A percentile compares a stretch with the other conserved stretches of the same genome.
Evolutionary conservation across 2,888 invertebrate species (phyloP).

Genomic region (Lepetodrilus schrolli): DNA sequence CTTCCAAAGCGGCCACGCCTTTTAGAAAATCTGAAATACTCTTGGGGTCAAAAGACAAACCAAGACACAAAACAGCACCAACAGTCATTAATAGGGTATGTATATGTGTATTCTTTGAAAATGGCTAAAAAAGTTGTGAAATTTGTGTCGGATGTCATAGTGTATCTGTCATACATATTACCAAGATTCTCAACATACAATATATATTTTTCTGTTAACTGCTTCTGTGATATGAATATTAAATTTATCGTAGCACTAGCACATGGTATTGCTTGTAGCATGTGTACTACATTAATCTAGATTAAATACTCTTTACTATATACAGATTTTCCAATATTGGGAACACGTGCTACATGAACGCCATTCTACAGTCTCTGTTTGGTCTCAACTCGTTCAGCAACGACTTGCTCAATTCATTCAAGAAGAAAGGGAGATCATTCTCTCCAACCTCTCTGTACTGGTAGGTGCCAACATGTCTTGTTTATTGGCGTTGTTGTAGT

Average conservation of each 20-base stretch:
- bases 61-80: constrained; percentile 34
- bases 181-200: background rate
- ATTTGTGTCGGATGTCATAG: background rate
- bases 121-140: background rate
- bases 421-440: constrained; percentile 45
- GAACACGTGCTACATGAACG: constrained; percentile 74
- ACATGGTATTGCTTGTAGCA: background rate
- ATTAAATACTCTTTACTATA: too few species aligned
- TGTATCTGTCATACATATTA: background rate
- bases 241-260: background rate
- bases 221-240: background rate
- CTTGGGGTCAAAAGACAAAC: constrained; percentile 40
- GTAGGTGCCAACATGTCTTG: too few species aligned
- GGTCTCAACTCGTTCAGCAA: constrained; percentile 63
- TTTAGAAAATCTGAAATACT: constrained; percentile 43
- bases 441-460: constrained; percentile 51
- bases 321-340: constrained; percentile 72
- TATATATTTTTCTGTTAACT: background rate
- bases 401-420: constrained; percentile 56
- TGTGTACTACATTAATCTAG: background rate
- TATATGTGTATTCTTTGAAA: background rate
- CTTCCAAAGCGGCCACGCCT: constrained; percentile 44
- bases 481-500: background rate
- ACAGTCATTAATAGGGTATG: constrained; percentile 43
- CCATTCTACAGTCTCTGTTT: constrained; percentile 70